These are phyloP conservation scores for Aphaenogaster ashmeadi DNA, from an alignment of 1,140 invertebrate species.

Conservation along the genomic window DNA sequence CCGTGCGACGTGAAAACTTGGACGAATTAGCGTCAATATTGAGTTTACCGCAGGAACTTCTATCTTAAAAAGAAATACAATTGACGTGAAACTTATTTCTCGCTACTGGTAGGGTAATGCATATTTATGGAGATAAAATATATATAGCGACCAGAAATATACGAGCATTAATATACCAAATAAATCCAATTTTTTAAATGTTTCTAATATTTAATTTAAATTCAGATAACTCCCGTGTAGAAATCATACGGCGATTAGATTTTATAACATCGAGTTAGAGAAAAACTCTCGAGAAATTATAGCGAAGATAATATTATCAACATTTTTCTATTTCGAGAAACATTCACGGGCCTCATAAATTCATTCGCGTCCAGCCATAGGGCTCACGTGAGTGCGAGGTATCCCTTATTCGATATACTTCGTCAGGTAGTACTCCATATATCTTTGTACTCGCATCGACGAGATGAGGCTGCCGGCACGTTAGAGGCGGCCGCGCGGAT, in stretches of 20 bases:
- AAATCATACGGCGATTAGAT: not conserved
- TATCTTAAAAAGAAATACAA: not conserved
- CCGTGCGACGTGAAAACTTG: not conserved
- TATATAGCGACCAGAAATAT: not conserved
- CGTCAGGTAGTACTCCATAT: constrained; percentile 45
- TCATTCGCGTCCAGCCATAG: constrained; percentile 7
- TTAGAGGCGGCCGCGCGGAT: constrained; percentile 59
- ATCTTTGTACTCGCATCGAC: constrained; percentile 63
- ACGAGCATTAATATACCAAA: not conserved
- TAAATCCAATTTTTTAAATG: not conserved
- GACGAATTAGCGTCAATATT: constrained; percentile 59
- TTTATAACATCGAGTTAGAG: not conserved
- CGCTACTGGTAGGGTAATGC: not conserved
- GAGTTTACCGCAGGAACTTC: not conserved
- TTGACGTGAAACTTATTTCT: not conserved
- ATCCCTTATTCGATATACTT: constrained; percentile 39
- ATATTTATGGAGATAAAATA: constrained; percentile 13
- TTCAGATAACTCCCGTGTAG: not conserved
- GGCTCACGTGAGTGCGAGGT: constrained; percentile 47
- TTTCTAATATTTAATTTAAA: not conserved
- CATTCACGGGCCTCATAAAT: constrained; percentile 18
- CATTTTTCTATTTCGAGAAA: constrained; percentile 24
- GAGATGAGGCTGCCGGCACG: constrained; percentile 57
- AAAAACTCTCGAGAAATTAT: not conserved
- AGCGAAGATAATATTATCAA: constrained; percentile 16